phyloP scores from a whole-genome alignment of 1,140 invertebrate species.

The Cyphomyrmex costatus region DNA sequence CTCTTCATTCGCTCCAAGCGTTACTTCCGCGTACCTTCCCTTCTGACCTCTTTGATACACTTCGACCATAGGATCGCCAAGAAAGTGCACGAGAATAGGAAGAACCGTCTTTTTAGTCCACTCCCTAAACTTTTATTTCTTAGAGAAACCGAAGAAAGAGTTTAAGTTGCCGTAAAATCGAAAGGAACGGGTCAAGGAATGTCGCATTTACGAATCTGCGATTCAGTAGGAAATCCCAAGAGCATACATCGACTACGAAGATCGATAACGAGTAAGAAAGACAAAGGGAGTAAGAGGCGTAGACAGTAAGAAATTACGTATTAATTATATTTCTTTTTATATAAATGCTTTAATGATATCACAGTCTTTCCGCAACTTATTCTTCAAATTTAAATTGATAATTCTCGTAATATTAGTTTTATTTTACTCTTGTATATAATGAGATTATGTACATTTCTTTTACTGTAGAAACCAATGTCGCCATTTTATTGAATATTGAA shows the following conservation, averaged over 20 bases:
- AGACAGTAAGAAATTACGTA: constrained; percentile 13
- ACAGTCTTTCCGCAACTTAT: neutral
- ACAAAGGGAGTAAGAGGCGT: neutral
- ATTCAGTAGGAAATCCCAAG: constrained; percentile 47
- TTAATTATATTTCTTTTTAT: constrained; percentile 17
- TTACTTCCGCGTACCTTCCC: neutral
- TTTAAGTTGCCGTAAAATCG: constrained; percentile 60
- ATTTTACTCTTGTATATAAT: neutral
- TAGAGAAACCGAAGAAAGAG: constrained; percentile 38
- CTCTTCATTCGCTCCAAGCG: neutral
- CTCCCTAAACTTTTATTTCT: constrained; percentile 61
- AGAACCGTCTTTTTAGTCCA: constrained; percentile 53
- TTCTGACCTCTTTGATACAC: constrained; percentile 51
- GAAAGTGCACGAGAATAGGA: constrained; percentile 47
- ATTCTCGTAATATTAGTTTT: neutral
- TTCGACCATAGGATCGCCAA: constrained; percentile 29
- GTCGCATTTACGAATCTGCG: constrained; percentile 51
- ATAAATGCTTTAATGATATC: neutral
- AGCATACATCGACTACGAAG: constrained; percentile 2
- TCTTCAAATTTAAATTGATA: neutral
- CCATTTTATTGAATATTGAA: neutral
- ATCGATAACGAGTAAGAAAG: constrained; percentile 28
- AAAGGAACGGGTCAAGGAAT: constrained; percentile 34
- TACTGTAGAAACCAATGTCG: neutral
- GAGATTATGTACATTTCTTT: neutral